Percentiles rank a stretch among this genome's conserved stretches.
These are phyloP conservation scores for Tridacna crocea DNA, from an alignment of 2,888 invertebrate genomes.

Conservation along the genomic window DNA sequence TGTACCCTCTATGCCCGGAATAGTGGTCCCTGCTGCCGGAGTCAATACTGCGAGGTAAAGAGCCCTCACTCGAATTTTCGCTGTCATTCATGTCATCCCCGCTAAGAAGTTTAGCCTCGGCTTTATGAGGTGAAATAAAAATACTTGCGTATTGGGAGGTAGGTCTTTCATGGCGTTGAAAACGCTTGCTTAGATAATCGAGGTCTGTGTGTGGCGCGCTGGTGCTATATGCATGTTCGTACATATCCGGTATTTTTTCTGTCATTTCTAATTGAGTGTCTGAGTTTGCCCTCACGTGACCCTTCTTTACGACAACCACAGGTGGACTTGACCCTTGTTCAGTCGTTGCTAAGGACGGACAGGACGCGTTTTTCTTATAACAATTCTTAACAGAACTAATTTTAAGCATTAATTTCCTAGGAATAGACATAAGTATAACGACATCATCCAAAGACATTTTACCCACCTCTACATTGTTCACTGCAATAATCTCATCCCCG, in stretches of 20 bases:
- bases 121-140: constrained; percentile 79
- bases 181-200: constrained; percentile 68
- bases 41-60: constrained; percentile 76
- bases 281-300: constrained; percentile 75
- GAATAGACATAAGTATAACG: constrained; percentile 99
- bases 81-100: constrained; percentile 75
- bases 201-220: constrained; percentile 66
- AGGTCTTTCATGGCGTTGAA: constrained; percentile 57
- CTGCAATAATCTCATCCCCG: constrained; percentile 98
- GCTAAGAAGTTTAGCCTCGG: constrained; percentile 77
- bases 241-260: constrained; percentile 79
- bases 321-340: constrained; percentile 79
- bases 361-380: constrained; percentile 79
- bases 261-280: constrained; percentile 80
- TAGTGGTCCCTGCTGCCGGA: constrained; percentile 73
- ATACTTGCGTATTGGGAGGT: constrained; percentile 80
- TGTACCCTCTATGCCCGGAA: constrained; percentile 69
- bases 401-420: constrained; percentile 95
- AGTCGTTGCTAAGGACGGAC: constrained; percentile 78
- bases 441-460: constrained; percentile 99
- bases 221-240: constrained; percentile 66
- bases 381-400: constrained; percentile 86
- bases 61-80: constrained; percentile 78
- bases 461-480: constrained; percentile 98
- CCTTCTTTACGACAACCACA: constrained; percentile 81